Percentiles rank a stretch among this genome's conserved stretches.
phyloP scores from a whole-genome alignment of 2,113 vertebrate species.

The Philantomba maxwellii region DNA sequence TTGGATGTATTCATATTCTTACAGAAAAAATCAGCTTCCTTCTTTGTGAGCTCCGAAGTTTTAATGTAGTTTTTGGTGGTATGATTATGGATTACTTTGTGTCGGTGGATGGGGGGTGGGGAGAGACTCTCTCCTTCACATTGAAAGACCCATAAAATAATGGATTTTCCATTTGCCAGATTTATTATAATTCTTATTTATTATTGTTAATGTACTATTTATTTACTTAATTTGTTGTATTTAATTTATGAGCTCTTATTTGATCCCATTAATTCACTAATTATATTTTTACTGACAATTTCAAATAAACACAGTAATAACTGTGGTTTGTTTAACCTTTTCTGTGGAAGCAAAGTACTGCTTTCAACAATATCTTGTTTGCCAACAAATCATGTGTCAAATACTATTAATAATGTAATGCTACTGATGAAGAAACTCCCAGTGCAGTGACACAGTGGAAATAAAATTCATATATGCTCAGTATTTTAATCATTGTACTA shows the following conservation, averaged over 20 bases:
- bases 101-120: accelerated
- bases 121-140: not conserved
- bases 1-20: not conserved
- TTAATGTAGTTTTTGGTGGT: not conserved
- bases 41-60: not conserved
- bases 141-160: not conserved
- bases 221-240: not conserved
- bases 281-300: not conserved
- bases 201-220: not conserved
- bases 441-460: not conserved
- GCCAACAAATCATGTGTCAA: not conserved
- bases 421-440: not conserved
- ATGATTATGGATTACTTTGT: not conserved
- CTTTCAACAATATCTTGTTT: not conserved
- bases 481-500: not conserved
- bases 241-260: not conserved
- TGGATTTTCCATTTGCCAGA: not conserved
- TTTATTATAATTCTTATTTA: not conserved
- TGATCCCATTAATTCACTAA: not conserved
- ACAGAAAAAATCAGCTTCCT: not conserved
- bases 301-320: not conserved
- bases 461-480: not conserved
- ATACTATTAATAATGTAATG: not conserved
- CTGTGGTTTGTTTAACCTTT: not conserved
- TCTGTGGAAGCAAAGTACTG: not conserved